Base-by-base conservation (phyloP, 1,140 invertebrate species). In the Trichomalopsis sarcophagae region DNA sequence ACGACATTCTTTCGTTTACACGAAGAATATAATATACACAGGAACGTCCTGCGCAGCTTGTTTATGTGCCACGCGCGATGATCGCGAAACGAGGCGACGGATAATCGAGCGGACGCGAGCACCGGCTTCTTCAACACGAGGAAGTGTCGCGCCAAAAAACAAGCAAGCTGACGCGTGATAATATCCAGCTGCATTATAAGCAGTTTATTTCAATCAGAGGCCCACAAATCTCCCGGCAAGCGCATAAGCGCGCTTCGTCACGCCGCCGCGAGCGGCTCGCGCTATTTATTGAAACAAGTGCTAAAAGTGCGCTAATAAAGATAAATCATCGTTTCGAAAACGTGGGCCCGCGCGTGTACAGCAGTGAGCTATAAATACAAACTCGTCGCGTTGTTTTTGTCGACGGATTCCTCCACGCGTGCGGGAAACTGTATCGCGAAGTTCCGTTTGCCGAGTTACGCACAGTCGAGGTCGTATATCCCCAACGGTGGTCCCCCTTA, bases 201-300 rank as follows among this genome's bases (percentile, higher is more conserved):
- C 89, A 88, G 89, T 90, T 90, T 89, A 89, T 89, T 90, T 89
- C 89, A 90, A 90, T 90, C 89, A 89, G 85, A 80, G 86, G 86
- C 80, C 74, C 87, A 89, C 89, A 90, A 90, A 90, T 90, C 90
- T 89, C 80, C 84, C 30, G 86, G 78, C 75, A 7, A 27, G 17
- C 62, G 27, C 71, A 69, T 69, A 62, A 30, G 40, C 47, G 76
- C 47, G 27, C 66, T 86, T 88, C 84, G 84, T 87, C 81, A 79
- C 66, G 55, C 47, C 1, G 47, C 47, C 50, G 73, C 33, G 75
- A 33, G 85, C 80, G 47, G 62, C 50, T 77, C 44, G 75, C 44
- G 85, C 80, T 83, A 62, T 62, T 62, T 62, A 62, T 62, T 62
- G 55, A 62, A 62, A 62, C 55, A 62, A 62, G 55, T 62, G 55